Percentiles rank a stretch among this genome's conserved stretches.
Evolutionary conservation across 2,797 vertebrate genomes (phyloP).

Genomic region (Peromyscus attwateri): DNA sequence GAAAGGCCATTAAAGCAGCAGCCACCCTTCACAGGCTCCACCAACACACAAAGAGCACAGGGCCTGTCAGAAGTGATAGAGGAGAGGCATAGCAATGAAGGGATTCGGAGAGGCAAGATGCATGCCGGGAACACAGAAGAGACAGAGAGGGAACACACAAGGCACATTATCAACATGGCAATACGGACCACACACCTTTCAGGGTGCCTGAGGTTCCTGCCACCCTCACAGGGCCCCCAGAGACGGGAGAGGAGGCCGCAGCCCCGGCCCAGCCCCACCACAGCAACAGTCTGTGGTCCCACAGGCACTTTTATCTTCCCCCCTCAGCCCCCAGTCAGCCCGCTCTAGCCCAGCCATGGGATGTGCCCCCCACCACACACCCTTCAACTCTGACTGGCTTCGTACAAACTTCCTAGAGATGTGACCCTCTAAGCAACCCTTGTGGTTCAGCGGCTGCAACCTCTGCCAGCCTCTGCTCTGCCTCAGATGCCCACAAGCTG

Average conservation of each 20-base stretch:
- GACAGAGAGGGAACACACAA: not conserved
- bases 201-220: not conserved
- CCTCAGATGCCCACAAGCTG: slow-evolving; percentile 42
- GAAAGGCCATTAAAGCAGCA: slow-evolving; percentile 19
- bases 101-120: not conserved
- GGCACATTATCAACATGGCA: not conserved
- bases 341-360: slow-evolving; percentile 38
- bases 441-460: slow-evolving; percentile 78
- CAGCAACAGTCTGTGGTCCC: slow-evolving; percentile 76
- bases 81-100: not conserved
- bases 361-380: slow-evolving; percentile 36
- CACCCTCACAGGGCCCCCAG: not conserved
- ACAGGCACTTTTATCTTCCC: slow-evolving; percentile 76
- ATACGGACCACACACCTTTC: not conserved
- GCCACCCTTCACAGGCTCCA: not conserved
- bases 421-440: slow-evolving; percentile 65
- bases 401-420: slow-evolving; percentile 66
- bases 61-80: not conserved
- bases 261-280: slow-evolving; percentile 55
- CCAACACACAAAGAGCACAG: not conserved
- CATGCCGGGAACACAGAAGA: not conserved
- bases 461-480: slow-evolving; percentile 73
- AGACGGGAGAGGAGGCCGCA: slow-evolving; percentile 60
- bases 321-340: slow-evolving; percentile 48
- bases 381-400: not conserved